Base-by-base conservation (phyloP, 2,888 invertebrate species). In the Cryptophagus acutangulus region DNA sequence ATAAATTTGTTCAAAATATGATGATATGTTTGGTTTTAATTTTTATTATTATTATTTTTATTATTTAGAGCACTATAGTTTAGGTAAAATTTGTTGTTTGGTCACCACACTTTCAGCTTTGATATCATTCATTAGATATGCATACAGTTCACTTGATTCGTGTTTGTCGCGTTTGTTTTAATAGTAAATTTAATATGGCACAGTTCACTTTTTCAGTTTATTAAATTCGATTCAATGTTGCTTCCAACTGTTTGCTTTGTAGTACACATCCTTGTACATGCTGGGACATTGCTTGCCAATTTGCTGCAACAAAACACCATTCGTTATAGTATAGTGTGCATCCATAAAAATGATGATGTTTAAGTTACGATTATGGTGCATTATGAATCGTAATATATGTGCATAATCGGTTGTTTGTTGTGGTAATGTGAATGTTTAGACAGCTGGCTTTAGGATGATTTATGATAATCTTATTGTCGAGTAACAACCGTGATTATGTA, bases 231-330 rank as follows among this genome's bases (percentile, higher is more conserved):
- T n/a, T 74, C 71, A 83, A 73, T 85, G 85, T 69, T 86, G 86
- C 74, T 85, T 87, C 88, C 88, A 88, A 76, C 81, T 88, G 75
- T 87, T 88, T 64, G 88, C 88, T 83, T 87, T 88, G 71, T 92
- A 92, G 74, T 90, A 86, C 72, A 90, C 87, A 66, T 90, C 88
- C 70, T 84, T 84, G 74, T 89, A 84, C 91, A 91, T 91, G 62
- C 87, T 90, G 41, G 90, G 89, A 71, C 90, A 90, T 66, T 87
- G 86, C 70, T 88, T 87, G 48, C 82, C 83, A 52, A 78, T 81
- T 75, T 83, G 77, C 69, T 79, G 77, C 59, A 72, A 72, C 56
- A 59, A 56, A 54, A 51, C 48, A 36, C 6, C 26, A 28, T 26
- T 20, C n/a, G n/a, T n/a, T n/a, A n/a, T n/a, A n/a, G n/a, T n/a